These are phyloP conservation scores for Talpa occidentalis DNA, from an alignment of 2,113 vertebrate species.

Conservation along the genomic window DNA sequence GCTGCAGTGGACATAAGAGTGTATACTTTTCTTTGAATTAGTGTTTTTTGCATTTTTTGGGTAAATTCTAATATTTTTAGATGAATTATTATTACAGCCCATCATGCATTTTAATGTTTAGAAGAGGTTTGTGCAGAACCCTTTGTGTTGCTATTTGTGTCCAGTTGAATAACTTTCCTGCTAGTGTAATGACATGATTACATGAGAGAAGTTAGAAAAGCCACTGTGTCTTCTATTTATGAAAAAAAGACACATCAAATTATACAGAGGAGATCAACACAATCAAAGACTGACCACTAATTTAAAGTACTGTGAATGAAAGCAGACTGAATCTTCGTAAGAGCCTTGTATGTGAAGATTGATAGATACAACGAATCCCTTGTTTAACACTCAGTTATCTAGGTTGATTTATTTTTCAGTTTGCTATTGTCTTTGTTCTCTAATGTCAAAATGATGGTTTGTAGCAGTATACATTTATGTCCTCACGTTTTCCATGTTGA, in stretches of 20 bases:
- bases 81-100: neutral
- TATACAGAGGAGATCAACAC: neutral
- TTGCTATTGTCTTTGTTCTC: neutral
- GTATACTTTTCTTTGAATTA: too few relatives aligned
- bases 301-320: neutral
- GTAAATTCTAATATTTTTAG: neutral
- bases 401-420: neutral
- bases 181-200: neutral
- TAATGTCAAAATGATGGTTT: neutral
- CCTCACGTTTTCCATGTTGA: neutral
- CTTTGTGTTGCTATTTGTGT: neutral
- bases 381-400: neutral
- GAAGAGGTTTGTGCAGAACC: neutral
- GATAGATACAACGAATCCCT: neutral
- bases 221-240: neutral
- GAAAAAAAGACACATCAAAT: neutral
- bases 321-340: neutral
- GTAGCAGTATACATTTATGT: neutral
- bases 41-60: too few relatives aligned
- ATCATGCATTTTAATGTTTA: neutral
- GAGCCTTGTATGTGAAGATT: neutral
- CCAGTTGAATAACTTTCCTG: accelerated
- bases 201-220: neutral
- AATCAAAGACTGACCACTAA: neutral
- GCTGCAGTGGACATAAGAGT: too few relatives aligned